Conservation (phyloP, 1,140 invertebrate species). For the Rhagoletis pomonella region DNA sequence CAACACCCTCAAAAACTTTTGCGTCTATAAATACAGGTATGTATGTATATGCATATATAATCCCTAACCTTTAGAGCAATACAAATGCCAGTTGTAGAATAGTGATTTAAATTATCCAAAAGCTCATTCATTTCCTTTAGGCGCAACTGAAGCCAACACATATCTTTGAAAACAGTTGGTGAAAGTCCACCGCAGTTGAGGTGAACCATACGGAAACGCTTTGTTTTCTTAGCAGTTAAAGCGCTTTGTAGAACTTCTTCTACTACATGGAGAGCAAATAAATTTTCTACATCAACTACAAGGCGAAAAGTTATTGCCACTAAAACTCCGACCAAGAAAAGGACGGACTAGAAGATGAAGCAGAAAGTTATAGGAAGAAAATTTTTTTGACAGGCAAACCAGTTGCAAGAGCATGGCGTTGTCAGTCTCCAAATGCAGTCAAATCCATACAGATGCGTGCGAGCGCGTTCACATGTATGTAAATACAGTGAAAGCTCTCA, state of each 20-base stretch:
- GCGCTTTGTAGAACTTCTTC: neutral
- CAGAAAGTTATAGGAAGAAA: neutral
- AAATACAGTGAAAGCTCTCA: no score
- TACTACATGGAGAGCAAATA: neutral
- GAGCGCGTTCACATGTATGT: no score
- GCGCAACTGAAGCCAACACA: neutral
- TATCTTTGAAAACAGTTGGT: neutral
- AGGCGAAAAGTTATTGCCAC: neutral
- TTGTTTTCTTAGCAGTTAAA: neutral
- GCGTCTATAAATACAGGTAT: neutral
- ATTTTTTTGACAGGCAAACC: neutral
- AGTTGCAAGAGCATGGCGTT: no score
- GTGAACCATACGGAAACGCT: slow-evolving; percentile 10
- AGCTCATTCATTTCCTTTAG: neutral
- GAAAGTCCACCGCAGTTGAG: neutral
- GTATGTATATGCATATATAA: neutral
- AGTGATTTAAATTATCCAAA: slow-evolving; percentile 18
- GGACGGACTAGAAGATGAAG: neutral
- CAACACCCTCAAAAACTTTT: no score
- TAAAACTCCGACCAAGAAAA: neutral
- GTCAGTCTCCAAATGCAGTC: no score
- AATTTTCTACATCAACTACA: neutral
- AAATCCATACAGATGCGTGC: no score
- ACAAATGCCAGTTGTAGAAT: neutral
- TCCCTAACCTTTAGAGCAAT: neutral